Evolutionary conservation across 2,797 vertebrate species (phyloP).

Genomic region (Peromyscus melanophrys): DNA sequence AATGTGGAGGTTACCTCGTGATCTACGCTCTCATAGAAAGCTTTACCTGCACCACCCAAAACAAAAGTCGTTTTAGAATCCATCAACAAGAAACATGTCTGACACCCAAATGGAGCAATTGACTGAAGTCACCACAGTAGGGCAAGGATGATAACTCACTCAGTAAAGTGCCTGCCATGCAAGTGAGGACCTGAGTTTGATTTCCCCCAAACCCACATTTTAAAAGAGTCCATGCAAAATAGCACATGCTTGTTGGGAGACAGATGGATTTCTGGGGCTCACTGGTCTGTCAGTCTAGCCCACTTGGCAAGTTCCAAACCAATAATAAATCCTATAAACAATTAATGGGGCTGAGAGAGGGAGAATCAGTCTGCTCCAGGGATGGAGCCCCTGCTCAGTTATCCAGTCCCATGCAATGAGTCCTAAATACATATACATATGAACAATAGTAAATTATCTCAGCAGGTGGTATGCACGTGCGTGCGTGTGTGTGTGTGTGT

Average conservation of each 20-base stretch:
- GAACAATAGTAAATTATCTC: neutral
- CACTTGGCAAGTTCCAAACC: no score
- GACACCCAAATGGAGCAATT: neutral
- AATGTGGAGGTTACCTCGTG: neutral
- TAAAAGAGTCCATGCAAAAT: neutral
- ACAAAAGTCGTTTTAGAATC: conserved; percentile 20
- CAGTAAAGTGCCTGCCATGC: neutral
- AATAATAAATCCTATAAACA: neutral
- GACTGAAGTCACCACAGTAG: neutral
- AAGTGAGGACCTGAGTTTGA: neutral
- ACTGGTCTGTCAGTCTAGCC: neutral
- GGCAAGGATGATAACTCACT: no score
- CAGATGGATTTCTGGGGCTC: neutral
- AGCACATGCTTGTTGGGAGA: neutral
- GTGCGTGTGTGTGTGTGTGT: neutral
- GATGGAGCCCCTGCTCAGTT: neutral
- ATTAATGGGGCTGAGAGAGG: neutral
- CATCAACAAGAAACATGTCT: neutral
- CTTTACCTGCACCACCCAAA: neutral
- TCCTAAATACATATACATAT: neutral
- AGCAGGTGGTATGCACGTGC: neutral
- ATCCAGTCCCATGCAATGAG: neutral
- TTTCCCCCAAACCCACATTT: neutral
- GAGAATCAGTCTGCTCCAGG: neutral
- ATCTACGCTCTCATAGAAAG: neutral